These are phyloP conservation scores for Heliconius eleuchia DNA, from an alignment of 1,140 invertebrate genomes.

Conservation along the genomic window DNA sequence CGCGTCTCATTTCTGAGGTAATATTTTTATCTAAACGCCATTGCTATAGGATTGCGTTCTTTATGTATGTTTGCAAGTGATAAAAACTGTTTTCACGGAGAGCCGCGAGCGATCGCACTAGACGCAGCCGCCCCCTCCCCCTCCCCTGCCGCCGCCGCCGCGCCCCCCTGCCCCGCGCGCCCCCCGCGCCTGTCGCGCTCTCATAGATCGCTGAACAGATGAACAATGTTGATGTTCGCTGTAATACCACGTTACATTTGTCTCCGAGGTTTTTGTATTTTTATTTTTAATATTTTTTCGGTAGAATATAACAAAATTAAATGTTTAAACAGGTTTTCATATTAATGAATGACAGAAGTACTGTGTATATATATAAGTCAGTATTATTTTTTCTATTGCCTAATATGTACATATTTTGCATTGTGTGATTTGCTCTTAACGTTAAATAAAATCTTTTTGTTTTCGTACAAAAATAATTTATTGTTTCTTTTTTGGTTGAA, in stretches of 20 bases:
- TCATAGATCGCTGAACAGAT: constrained; percentile 47
- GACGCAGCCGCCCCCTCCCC: constrained; percentile 69
- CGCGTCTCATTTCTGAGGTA: background rate
- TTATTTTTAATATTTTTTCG: background rate
- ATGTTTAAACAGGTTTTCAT: background rate
- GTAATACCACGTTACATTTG: background rate
- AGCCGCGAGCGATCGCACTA: constrained; percentile 69
- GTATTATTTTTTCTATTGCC: too few species aligned
- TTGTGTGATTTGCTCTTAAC: too few species aligned
- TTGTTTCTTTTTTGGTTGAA: background rate
- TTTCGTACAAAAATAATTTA: too few species aligned
- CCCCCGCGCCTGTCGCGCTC: constrained; percentile 72
- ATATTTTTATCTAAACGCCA: constrained; percentile 6
- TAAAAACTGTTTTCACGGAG: constrained; percentile 69
- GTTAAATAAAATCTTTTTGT: background rate
- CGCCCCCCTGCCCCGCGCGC: constrained; percentile 39
- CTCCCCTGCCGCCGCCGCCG: constrained; percentile 48
- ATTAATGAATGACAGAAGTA: background rate
- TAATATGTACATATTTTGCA: too few species aligned
- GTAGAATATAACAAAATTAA: too few species aligned
- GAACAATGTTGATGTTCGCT: background rate
- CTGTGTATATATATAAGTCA: background rate
- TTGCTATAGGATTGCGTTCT: constrained; percentile 40
- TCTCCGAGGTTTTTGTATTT: background rate
- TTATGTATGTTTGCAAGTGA: constrained; percentile 40